phyloP scores from a whole-genome alignment of 2,113 vertebrate genomes.

The Cygnus atratus region DNA sequence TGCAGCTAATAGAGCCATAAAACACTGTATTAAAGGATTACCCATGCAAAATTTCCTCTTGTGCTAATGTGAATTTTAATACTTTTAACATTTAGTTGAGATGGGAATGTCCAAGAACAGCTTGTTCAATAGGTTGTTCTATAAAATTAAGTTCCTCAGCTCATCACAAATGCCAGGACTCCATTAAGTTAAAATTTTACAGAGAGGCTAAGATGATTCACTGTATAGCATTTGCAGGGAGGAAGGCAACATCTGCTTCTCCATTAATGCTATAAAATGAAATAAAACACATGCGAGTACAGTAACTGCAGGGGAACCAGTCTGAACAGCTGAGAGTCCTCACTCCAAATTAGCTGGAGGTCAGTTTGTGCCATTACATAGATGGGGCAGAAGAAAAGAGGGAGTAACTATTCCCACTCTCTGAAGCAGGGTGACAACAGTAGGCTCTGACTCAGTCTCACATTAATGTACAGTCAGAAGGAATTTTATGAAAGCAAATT shows the following conservation, averaged over 20 bases:
- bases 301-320: not conserved
- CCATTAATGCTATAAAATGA: constrained; percentile 61
- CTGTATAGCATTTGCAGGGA: constrained; percentile 72
- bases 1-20: constrained; percentile 89
- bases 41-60: constrained; percentile 88
- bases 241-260: constrained; percentile 78
- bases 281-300: constrained; percentile 34
- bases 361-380: not conserved
- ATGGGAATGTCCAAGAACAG: constrained; percentile 89
- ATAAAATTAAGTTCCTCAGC: constrained; percentile 86
- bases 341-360: not conserved
- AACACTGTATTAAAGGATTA: constrained; percentile 91
- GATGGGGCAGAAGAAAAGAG: not conserved
- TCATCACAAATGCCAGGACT: constrained; percentile 89
- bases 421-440: not conserved
- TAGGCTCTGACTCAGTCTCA: not conserved
- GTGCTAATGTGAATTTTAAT: constrained; percentile 90
- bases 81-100: constrained; percentile 91
- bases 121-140: constrained; percentile 88
- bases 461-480: not conserved
- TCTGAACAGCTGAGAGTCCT: constrained; percentile 3
- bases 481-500: not conserved
- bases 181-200: constrained; percentile 86
- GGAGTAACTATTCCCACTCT: not conserved
- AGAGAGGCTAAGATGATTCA: constrained; percentile 83